phyloP scores from a whole-genome alignment of 2,888 invertebrate genomes.

The Apotomis turbidana region DNA sequence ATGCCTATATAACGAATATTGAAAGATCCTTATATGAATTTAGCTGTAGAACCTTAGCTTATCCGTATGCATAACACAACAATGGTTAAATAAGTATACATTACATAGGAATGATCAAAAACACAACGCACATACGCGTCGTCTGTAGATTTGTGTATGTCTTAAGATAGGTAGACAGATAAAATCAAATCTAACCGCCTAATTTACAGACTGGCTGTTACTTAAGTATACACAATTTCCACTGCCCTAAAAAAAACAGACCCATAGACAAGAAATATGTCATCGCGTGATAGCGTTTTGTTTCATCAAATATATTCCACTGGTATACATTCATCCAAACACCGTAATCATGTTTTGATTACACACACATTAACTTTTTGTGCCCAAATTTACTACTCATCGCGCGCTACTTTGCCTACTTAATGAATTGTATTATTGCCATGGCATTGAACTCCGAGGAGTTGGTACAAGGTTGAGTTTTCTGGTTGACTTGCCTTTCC shows the following conservation, averaged over 20 bases:
- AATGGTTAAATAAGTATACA: no score
- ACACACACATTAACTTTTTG: slow-evolving; percentile 36
- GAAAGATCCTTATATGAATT: no score
- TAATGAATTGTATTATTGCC: slow-evolving; percentile 43
- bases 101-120: no score
- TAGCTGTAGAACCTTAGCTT: no score
- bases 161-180: no score
- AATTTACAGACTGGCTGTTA: background rate
- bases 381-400: slow-evolving; percentile 34
- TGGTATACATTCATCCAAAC: slow-evolving; percentile 10
- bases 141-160: no score
- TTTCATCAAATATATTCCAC: slow-evolving; percentile 1
- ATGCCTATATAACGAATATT: no score
- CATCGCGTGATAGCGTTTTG: slow-evolving; percentile 8
- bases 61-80: no score
- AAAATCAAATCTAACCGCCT: no score
- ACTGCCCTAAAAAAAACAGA: background rate
- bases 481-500: slow-evolving; percentile 35
- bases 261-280: background rate
- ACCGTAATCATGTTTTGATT: slow-evolving; percentile 37
- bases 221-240: background rate
- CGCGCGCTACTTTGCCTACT: slow-evolving; percentile 32
- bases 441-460: slow-evolving; percentile 52
- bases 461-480: slow-evolving; percentile 42
- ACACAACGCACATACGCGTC: no score